These are phyloP conservation scores for Gymnoscelis rufifasciata DNA, from an alignment of 2,888 invertebrate genomes.

Conservation along the genomic window DNA sequence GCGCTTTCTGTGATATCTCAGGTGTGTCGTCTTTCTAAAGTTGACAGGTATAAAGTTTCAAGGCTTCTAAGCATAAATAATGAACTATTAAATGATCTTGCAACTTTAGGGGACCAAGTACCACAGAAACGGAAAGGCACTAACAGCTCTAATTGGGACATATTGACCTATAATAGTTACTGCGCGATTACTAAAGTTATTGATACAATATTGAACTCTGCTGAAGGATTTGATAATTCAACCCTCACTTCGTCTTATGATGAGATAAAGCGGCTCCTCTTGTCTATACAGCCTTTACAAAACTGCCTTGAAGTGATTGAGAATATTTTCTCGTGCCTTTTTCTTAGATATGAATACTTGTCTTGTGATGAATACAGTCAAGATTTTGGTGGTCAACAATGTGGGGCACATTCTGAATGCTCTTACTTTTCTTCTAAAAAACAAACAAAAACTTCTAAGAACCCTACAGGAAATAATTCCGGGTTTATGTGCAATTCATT, in stretches of 20 bases:
- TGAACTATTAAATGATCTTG: slow-evolving; percentile 61
- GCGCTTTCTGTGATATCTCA: slow-evolving; percentile 74
- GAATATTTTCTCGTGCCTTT: slow-evolving; percentile 85
- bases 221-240: slow-evolving; percentile 49
- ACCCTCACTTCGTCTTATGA: slow-evolving; percentile 66
- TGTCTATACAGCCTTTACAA: slow-evolving; percentile 65
- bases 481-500: slow-evolving; percentile 81
- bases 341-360: slow-evolving; percentile 81
- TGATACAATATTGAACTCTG: slow-evolving; percentile 65
- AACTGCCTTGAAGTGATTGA: slow-evolving; percentile 82
- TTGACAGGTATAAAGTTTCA: slow-evolving; percentile 73
- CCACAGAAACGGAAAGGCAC: slow-evolving; percentile 38
- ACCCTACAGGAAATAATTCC: slow-evolving; percentile 45
- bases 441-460: slow-evolving; percentile 46
- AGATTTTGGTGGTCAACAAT: slow-evolving; percentile 47
- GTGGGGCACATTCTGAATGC: slow-evolving; percentile 69
- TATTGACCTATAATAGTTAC: slow-evolving; percentile 72
- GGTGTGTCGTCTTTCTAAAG: slow-evolving; percentile 67
- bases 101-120: slow-evolving; percentile 45
- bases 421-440: slow-evolving; percentile 74
- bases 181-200: slow-evolving; percentile 73
- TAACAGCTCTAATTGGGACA: slow-evolving; percentile 58
- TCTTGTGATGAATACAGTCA: slow-evolving; percentile 72
- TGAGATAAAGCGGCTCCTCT: slow-evolving; percentile 67
- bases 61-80: slow-evolving; percentile 67